Evolutionary conservation across 2,113 vertebrate species (phyloP), one percentile per base, ranked within the genome.

Genomic region (Salminus brasiliensis): DNA sequence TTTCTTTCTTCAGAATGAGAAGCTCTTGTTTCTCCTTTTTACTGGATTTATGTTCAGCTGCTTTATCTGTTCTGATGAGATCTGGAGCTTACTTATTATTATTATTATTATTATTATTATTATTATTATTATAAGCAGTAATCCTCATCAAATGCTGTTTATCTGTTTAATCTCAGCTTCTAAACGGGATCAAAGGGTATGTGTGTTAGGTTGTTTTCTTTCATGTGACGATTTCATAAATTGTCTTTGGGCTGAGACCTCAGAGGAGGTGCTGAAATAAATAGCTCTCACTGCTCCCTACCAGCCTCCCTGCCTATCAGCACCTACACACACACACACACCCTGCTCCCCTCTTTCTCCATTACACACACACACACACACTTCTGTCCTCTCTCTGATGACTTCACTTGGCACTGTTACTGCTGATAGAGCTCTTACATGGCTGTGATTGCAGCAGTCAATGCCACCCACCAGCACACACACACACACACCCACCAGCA

Each of bases 211-310:
- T 39, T 81, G 57, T 76, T 76, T 71, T 43, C 18, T 60, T 45
- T 43, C 13, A 60, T 13, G 32, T 81, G 79, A 75, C 72, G 63
- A 29, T 32, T 23, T 70, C 41, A 75, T 60, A 63, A 74, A 62
- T 63, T 69, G 8, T 75, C n/a, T 25, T 47, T 62, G 11, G 29
- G 39, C 18, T 59, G 25, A 27, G 55, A 41, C 16, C 30, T 59
- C 65, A 59, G 52, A 30, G 34, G 36, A 78, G 39, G 49, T 74
- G 70, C 73, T 67, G 60, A 74, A 80, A 74, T 34, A 74, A 80
- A 74, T 45, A 18, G 21, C 63, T 27, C 34, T 30, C 32, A 12
- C 29, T 39, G 67, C 36, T 34, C 29, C 66, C 39, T 66, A 23
- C 78, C n/a, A 9, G 4, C 36, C n/a, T 30, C 15, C 21, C 32